Percentiles rank a stretch among this genome's conserved stretches.
Evolutionary conservation across 2,797 vertebrate species (phyloP).

Genomic region (Orientallactaga sibirica): DNA sequence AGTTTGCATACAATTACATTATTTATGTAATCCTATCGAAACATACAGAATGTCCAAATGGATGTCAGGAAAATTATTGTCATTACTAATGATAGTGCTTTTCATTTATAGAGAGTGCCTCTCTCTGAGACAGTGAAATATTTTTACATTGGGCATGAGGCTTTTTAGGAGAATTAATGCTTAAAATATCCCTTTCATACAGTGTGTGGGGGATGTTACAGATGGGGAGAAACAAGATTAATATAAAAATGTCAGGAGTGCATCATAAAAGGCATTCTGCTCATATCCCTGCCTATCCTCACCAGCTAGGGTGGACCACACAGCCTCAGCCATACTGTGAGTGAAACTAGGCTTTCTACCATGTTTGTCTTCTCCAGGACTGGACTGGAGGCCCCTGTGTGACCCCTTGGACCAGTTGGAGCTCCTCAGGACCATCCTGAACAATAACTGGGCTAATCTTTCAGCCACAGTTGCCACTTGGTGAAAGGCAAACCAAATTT

Average conservation of each 20-base stretch:
- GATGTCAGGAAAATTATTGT: constrained; percentile 68
- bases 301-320: neutral
- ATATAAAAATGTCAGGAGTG: constrained; percentile 36
- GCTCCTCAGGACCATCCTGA: neutral
- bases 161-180: constrained; percentile 75
- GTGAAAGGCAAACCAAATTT: neutral
- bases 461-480: neutral
- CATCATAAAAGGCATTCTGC: neutral
- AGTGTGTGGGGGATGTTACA: constrained; percentile 35
- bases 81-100: constrained; percentile 70
- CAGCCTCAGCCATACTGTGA: accelerated
- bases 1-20: constrained; percentile 39
- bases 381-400: too few relatives aligned
- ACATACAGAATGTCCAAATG: constrained; percentile 43
- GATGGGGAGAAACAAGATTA: constrained; percentile 48
- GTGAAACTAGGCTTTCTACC: accelerated
- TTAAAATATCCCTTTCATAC: constrained; percentile 60
- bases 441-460: neutral
- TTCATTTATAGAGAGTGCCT: constrained; percentile 70
- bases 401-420: too few relatives aligned
- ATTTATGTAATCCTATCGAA: constrained; percentile 64
- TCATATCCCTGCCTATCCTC: neutral
- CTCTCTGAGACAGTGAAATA: constrained; percentile 68
- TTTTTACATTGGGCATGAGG: constrained; percentile 68
- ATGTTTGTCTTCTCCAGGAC: neutral